Conservation (phyloP, 2,113 vertebrate species). For the Pterocles gutturalis region DNA sequence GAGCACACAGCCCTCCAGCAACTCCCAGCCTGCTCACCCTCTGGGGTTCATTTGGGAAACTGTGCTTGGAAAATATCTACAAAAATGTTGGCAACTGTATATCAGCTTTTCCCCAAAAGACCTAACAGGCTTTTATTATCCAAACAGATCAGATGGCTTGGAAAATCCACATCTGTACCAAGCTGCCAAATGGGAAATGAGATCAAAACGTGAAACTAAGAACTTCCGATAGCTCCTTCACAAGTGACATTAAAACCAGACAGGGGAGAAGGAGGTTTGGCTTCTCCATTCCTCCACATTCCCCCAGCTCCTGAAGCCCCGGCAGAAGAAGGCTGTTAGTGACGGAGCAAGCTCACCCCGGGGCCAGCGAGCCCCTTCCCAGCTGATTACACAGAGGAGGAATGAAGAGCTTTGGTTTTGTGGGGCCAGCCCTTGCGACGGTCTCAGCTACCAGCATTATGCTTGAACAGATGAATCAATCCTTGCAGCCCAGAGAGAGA, state of each 20-base stretch:
- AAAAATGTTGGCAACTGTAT: slow-evolving; percentile 54
- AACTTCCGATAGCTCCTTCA: not conserved
- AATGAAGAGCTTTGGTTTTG: not conserved
- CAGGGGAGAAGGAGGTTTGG: not conserved
- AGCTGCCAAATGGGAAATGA: slow-evolving; percentile 7
- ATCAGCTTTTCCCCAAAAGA: slow-evolving; percentile 47
- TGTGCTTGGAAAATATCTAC: slow-evolving; percentile 57
- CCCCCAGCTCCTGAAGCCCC: not conserved
- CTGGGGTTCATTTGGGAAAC: slow-evolving; percentile 34
- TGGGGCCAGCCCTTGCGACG: not conserved
- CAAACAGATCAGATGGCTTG: slow-evolving; percentile 57
- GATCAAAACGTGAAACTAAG: slow-evolving; percentile 51
- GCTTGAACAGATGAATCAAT: not conserved
- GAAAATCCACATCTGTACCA: slow-evolving; percentile 58
- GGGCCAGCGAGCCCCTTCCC: not conserved
- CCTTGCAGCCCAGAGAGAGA: not conserved
- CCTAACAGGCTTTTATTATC: slow-evolving; percentile 39
- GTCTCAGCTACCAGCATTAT: not conserved
- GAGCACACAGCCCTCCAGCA: slow-evolving; percentile 17
- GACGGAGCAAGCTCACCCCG: fast-evolving
- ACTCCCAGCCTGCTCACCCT: slow-evolving; percentile 33
- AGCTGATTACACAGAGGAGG: fast-evolving
- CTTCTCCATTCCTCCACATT: not conserved
- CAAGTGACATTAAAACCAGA: slow-evolving; percentile 8
- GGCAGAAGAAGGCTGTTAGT: not conserved